Base-by-base conservation (phyloP, 2,113 vertebrate species). In the Atrichornis clamosus region DNA sequence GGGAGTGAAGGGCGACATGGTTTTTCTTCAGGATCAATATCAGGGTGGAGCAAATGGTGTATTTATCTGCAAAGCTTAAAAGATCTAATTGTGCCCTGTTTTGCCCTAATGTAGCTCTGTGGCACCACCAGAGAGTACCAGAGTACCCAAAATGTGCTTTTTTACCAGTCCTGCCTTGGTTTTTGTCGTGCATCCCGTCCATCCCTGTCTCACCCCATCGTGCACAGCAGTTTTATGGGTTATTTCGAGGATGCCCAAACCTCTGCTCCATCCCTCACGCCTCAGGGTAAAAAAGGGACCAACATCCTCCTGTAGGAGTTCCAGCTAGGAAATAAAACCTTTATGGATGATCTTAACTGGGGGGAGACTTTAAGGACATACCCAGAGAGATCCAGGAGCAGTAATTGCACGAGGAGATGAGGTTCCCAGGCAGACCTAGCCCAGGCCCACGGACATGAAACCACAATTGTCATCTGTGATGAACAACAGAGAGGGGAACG, bases 401-500 rank as follows among this genome's bases (percentile, higher is more conserved):
- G 18, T 41, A 72, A 85, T 16, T 79, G 49, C 44, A 60, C 0
- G 0, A 64, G 62, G 74, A 93, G 74, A 37, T 26, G 26, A 87
- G 77, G 68, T 85, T 93, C 69, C 39, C 15, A 19, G 74, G 90
- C 70, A 96, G 26, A 64, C 49, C 70, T 78, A 72, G 65, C 65
- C 84, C 90, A 93, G 55, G 21, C 9, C 33, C 21, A n/a, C 1
- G 5, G 87, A 79, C 81, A 47, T 4, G 5, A 91, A 93, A 82
- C 60, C 93, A 93, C 95, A 89, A 14, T 91, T 96, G 92, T 96
- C 95, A 93, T 95, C 92, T 65, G 84, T 95, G 94, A 97, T 89
- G 95, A 95, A 94, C 95, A 94, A 52, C 94, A 93, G 95, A 85
- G 85, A 93, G 59, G 20, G 55, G 85, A 92, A 80, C 39, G 4